phyloP scores from a whole-genome alignment of 2,113 vertebrate genomes.

The Apodemus sylvaticus region DNA sequence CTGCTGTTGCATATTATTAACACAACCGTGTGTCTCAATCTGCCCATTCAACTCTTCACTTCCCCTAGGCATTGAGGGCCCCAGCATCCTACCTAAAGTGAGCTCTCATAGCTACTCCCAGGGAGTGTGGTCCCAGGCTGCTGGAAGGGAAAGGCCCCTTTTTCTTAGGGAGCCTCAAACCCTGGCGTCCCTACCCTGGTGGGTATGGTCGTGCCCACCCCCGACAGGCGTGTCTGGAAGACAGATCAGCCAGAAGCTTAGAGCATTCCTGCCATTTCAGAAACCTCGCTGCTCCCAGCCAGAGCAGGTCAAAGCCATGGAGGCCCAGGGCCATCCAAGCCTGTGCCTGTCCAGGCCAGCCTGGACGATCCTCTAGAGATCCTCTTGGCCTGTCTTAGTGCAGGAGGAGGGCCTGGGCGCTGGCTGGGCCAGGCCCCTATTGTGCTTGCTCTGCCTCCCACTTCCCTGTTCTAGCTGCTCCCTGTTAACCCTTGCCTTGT shows the following conservation, averaged over 20 bases:
- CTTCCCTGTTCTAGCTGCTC: not conserved
- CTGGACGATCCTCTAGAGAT: not conserved
- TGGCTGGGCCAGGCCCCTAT: not conserved
- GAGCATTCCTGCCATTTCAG: not conserved
- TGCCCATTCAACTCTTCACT: not conserved
- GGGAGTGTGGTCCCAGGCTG: not conserved
- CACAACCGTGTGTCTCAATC: not conserved
- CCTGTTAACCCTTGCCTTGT: rapidly evolving
- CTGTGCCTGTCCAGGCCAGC: not conserved
- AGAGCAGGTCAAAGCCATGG: not conserved
- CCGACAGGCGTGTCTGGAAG: no score
- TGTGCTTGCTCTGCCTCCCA: not conserved
- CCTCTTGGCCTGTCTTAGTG: not conserved
- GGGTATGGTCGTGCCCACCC: not conserved
- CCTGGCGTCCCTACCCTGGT: not conserved
- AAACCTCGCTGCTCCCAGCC: not conserved
- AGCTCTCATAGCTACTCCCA: not conserved
- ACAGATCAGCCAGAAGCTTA: no score
- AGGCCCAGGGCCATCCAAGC: not conserved
- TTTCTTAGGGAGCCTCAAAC: not conserved
- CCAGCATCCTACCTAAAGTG: not conserved
- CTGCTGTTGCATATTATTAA: not conserved
- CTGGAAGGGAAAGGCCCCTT: no score
- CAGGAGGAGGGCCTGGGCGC: not conserved
- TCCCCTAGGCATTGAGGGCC: not conserved